Conservation (phyloP, 2,113 vertebrate genomes). For the Paramormyrops kingsleyae region DNA sequence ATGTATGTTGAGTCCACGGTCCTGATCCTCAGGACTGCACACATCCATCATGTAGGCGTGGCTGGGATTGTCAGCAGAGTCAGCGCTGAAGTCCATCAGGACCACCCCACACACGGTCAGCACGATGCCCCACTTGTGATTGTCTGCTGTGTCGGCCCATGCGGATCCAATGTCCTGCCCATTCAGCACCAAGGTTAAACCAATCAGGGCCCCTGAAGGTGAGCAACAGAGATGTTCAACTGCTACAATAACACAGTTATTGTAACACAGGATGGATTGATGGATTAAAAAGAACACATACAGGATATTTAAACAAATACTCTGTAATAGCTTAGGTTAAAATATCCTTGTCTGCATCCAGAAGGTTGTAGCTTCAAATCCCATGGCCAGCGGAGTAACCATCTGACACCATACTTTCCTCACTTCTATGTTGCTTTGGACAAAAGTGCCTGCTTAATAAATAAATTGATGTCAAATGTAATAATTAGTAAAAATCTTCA, state of each 20-base stretch:
- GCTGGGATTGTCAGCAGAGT: slow-evolving; percentile 92
- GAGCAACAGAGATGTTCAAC: not conserved
- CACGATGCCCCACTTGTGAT: slow-evolving; percentile 88
- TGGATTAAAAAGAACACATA: not conserved
- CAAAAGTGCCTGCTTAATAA: not conserved
- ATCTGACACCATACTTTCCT: not conserved
- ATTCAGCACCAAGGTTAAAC: slow-evolving; percentile 83
- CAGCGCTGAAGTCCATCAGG: slow-evolving; percentile 95
- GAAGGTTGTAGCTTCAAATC: not conserved
- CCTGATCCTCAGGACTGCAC: slow-evolving; percentile 87
- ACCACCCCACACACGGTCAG: slow-evolving; percentile 89
- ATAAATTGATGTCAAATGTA: not conserved
- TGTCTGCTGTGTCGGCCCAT: slow-evolving; percentile 70
- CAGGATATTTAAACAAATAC: not conserved
- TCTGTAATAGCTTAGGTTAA: not conserved
- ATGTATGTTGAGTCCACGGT: slow-evolving; percentile 89
- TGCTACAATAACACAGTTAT: not conserved
- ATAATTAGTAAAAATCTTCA: not conserved
- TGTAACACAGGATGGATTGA: not conserved
- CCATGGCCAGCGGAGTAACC: not conserved
- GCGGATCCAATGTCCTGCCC: slow-evolving; percentile 79
- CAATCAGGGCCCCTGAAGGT: slow-evolving; percentile 74
- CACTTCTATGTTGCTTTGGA: not conserved
- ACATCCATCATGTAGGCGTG: slow-evolving; percentile 99
- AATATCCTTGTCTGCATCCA: not conserved